A percentile compares a stretch with the other conserved stretches of the same genome.
Conservation (phyloP, 37 sponge, comb jelly and placozoan genomes). For the Axinella damicornis region DNA sequence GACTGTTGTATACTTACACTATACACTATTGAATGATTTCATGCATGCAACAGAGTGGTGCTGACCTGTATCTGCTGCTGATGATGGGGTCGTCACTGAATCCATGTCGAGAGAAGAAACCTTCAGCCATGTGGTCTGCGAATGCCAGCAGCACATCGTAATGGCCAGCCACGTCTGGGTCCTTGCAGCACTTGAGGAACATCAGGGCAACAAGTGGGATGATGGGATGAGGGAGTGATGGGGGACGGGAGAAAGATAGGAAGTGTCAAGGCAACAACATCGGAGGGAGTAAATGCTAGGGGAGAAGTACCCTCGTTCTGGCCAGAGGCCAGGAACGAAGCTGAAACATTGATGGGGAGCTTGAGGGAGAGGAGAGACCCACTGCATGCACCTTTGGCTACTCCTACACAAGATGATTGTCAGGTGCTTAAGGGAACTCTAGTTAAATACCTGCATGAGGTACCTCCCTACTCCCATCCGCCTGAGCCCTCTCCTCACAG, state of each 20-base stretch:
- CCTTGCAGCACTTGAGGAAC: constrained; percentile 49
- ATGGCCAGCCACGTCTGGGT: constrained; percentile 75
- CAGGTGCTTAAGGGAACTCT: too few species aligned
- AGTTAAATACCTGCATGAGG: constrained; percentile 65
- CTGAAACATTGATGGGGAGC: too few species aligned
- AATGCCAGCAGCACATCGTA: constrained; percentile 77
- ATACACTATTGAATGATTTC: not conserved
- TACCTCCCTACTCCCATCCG: constrained; percentile 70
- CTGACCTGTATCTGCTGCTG: constrained; percentile 66
- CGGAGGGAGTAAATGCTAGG: too few species aligned
- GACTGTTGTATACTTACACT: not conserved
- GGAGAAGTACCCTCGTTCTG: too few species aligned
- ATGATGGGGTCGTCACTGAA: constrained; percentile 84
- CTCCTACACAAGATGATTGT: too few species aligned
- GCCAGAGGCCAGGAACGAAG: too few species aligned
- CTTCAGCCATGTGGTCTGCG: constrained; percentile 83
- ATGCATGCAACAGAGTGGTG: not conserved
- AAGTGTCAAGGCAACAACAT: too few species aligned
- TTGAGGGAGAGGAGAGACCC: too few species aligned
- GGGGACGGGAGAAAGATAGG: too few species aligned
- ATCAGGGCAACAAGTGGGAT: too few species aligned
- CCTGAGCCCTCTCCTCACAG: constrained; percentile 73
- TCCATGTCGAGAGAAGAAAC: constrained; percentile 74
- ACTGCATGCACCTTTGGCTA: too few species aligned
- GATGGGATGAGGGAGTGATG: too few species aligned